Evolutionary conservation across 92 coral and sea anemone genomes (phyloP).

Genomic region (Actinernus sp.): DNA sequence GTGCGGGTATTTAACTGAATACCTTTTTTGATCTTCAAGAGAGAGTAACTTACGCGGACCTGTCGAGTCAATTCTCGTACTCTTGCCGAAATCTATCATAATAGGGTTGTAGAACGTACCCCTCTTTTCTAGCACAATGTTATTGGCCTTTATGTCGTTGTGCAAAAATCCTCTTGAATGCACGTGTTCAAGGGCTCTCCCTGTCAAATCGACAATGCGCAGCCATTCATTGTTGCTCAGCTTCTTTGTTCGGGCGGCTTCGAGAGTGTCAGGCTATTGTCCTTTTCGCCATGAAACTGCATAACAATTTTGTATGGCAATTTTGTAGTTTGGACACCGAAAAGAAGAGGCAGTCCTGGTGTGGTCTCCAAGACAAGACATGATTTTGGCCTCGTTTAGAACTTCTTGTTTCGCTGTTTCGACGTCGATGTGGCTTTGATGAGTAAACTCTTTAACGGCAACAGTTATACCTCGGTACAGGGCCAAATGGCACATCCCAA

Average conservation of each 20-base stretch:
- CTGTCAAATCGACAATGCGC: not conserved
- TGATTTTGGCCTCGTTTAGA: constrained; percentile 2
- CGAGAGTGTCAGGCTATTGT: not conserved
- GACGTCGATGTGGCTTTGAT: too few relatives aligned
- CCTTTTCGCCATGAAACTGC: constrained; percentile 20
- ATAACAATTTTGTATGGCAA: constrained; percentile 1
- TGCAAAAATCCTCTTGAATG: too few relatives aligned
- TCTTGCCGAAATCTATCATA: too few relatives aligned
- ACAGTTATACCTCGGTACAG: too few relatives aligned
- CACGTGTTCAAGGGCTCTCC: too few relatives aligned
- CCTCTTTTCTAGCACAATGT: constrained; percentile 8
- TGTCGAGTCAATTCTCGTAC: too few relatives aligned
- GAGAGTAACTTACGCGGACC: not conserved
- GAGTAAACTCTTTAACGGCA: too few relatives aligned
- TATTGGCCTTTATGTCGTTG: too few relatives aligned
- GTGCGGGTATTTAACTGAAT: constrained; percentile 6
- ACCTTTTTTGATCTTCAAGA: not conserved
- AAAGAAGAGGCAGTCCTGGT: constrained; percentile 11
- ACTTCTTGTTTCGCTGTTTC: constrained; percentile 3
- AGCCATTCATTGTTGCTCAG: constrained; percentile 21
- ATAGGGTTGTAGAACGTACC: not conserved
- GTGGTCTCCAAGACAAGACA: constrained; percentile 1
- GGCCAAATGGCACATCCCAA: too few relatives aligned
- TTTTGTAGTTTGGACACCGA: too few relatives aligned
- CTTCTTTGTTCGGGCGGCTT: not conserved